phyloP scores from a whole-genome alignment of 2,797 vertebrate species.

The Carduelis carduelis region DNA sequence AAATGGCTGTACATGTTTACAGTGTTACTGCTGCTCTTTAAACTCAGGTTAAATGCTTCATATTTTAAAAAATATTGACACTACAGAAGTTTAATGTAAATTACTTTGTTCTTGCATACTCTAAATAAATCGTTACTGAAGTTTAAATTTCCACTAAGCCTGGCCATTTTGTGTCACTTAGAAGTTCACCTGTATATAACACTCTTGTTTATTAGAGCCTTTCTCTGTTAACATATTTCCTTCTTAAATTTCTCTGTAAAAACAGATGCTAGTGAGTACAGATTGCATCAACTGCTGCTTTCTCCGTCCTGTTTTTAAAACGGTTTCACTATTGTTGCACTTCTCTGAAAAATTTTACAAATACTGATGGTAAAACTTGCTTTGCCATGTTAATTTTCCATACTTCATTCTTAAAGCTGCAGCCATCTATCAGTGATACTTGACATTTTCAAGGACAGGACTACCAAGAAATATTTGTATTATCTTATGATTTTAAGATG shows the following conservation, averaged over 20 bases:
- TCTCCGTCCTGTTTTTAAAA: not conserved
- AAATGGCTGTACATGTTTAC: not conserved
- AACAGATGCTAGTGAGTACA: not conserved
- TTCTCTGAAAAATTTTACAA: not conserved
- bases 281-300: not conserved
- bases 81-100: not conserved
- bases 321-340: not conserved
- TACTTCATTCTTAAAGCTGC: not conserved
- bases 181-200: not conserved
- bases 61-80: not conserved
- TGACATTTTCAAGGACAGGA: not conserved
- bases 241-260: not conserved
- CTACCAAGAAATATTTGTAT: not conserved
- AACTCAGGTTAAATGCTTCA: not conserved
- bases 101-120: not conserved
- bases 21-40: not conserved
- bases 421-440: not conserved
- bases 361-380: not conserved
- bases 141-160: not conserved
- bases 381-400: not conserved
- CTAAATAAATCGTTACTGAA: conserved; percentile 3
- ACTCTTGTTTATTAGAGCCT: not conserved
- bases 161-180: not conserved
- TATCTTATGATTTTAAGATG: not conserved
- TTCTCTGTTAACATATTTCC: not conserved